phyloP scores from a whole-genome alignment of 2,797 vertebrate genomes.

The Hypotaenidia philippensis region DNA sequence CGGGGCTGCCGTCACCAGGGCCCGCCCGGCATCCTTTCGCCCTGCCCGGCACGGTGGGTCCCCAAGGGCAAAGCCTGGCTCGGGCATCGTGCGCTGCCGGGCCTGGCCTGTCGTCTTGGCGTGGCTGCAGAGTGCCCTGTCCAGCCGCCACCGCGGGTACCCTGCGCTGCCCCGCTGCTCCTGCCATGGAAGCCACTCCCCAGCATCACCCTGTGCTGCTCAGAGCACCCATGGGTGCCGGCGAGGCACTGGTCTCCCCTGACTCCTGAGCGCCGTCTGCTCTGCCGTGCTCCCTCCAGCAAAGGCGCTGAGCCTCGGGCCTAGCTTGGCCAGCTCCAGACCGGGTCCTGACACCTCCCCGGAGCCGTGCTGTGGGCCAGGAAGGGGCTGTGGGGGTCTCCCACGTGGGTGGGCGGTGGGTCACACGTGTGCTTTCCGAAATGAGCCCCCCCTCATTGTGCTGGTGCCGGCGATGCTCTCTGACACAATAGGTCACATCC shows the following conservation, averaged over 20 bases:
- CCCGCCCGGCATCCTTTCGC: background rate
- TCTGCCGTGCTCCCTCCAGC: background rate
- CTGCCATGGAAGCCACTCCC: background rate
- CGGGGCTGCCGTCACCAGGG: background rate
- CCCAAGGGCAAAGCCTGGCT: background rate
- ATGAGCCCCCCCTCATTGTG: background rate
- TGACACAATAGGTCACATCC: slow-evolving; percentile 69
- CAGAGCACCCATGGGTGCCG: background rate
- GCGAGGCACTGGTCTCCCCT: background rate
- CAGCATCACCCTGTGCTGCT: background rate
- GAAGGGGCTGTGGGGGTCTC: background rate
- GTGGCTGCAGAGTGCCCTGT: background rate
- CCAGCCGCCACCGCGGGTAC: background rate
- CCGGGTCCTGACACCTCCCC: background rate
- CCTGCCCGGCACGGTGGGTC: background rate
- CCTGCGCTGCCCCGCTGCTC: background rate
- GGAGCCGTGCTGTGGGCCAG: accelerated
- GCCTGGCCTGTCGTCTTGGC: background rate
- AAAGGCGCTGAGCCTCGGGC: background rate
- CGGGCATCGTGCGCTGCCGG: background rate
- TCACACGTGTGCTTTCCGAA: background rate
- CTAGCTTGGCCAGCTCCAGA: background rate
- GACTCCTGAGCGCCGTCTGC: background rate
- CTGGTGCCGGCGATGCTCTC: background rate
- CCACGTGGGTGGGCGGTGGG: background rate